A percentile compares a stretch with the other conserved stretches of the same genome.
Evolutionary conservation across 1,140 invertebrate species (phyloP).

Genomic region (Drosophila bocki): DNA sequence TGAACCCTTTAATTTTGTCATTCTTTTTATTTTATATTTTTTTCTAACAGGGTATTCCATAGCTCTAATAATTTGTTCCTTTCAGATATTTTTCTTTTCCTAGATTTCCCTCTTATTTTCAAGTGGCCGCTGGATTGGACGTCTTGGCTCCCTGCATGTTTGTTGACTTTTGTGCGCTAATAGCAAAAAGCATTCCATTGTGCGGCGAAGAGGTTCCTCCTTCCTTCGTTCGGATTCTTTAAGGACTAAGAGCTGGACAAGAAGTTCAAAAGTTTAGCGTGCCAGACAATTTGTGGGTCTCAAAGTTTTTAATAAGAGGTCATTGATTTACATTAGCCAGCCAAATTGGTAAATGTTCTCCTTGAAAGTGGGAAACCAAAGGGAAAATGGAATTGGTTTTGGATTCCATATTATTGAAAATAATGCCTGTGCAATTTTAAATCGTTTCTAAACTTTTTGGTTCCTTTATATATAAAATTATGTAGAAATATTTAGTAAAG

Average conservation of each 20-base stretch:
- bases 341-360: slow-evolving; percentile 53
- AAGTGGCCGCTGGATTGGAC: slow-evolving; percentile 50
- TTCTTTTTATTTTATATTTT: background rate
- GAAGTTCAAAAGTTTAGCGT: slow-evolving; percentile 72
- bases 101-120: slow-evolving; percentile 49
- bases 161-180: slow-evolving; percentile 81
- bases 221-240: background rate
- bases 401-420: slow-evolving; percentile 20
- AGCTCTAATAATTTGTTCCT: background rate
- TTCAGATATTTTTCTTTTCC: background rate
- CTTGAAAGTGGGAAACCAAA: slow-evolving; percentile 19
- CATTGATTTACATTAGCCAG: slow-evolving; percentile 77
- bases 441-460: background rate
- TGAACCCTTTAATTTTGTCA: background rate
- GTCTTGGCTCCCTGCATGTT: slow-evolving; percentile 47
- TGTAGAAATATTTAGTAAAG: background rate
- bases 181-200: slow-evolving; percentile 72
- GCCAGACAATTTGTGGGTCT: slow-evolving; percentile 75
- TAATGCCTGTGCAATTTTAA: background rate
- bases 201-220: slow-evolving; percentile 41
- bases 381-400: slow-evolving; percentile 16
- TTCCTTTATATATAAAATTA: too few relatives aligned
- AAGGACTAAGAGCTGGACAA: slow-evolving; percentile 19
- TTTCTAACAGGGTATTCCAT: background rate
- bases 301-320: slow-evolving; percentile 81